Base-by-base conservation (phyloP, 1,140 invertebrate genomes). In the Drosophila prosaltans region DNA sequence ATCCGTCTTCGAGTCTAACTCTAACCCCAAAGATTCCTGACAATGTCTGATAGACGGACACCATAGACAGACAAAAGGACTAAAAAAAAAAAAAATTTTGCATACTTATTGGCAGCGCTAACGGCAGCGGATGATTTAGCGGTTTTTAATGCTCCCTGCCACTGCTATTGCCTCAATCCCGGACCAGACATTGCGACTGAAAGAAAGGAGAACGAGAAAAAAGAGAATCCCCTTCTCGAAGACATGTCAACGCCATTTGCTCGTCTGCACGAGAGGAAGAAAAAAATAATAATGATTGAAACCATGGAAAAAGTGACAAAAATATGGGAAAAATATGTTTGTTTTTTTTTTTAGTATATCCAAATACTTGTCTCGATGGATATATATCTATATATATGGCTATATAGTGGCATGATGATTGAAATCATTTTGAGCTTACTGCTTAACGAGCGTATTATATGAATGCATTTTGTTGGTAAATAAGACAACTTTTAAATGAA, bases 91-190 rank as follows among this genome's bases (percentile, higher is more conserved):
- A 77, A 64, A 69, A 80, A 80, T 80, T 73, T 80, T 80, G 74
- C 77, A 80, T 80, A 80, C 74, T 80, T 80, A 80, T 80, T 80
- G 77, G 74, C 77, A 76, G 74, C 77, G 28, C 2, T 30, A 30
- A 30, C 28, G 77, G 77, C 65, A 77, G 74, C 77, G 77, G 70
- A 80, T 80, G 77, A 80, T 80, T 80, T 80, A 80, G 77, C 77
- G 77, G 77, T 80, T 77, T 80, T 80, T 80, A 80, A 80, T 80
- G 77, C 74, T 65, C 65, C 65, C 65, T 67, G 60, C 65, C 69
- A 64, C 11, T 39, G 57, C 8, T 39, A 2, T 16, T 40, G 55
- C 55, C 55, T 24, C 51, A 55, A 16, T 59, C 69, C 55, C 55
- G 6, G 9, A 24, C 16, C 45, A 66, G 10, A 43, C 55, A 59